phyloP scores from a whole-genome alignment of 2,888 invertebrate species.

The Dasysyrphus albostriatus region DNA sequence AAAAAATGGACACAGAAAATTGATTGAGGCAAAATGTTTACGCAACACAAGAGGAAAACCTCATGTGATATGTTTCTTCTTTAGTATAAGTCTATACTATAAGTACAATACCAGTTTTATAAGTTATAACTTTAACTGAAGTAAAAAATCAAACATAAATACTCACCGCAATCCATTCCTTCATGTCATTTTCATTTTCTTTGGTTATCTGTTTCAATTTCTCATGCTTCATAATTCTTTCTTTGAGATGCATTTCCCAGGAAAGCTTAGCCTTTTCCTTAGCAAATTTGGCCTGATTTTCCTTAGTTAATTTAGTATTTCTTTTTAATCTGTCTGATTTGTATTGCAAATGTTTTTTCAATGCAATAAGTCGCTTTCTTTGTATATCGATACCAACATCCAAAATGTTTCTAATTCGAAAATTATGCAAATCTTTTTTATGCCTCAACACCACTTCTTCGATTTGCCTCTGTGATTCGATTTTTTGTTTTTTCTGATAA shows the following conservation, averaged over 20 bases:
- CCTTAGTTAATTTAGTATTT: slow-evolving; percentile 77
- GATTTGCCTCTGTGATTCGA: slow-evolving; percentile 77
- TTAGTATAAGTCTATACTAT: too few relatives aligned
- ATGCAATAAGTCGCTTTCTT: slow-evolving; percentile 80
- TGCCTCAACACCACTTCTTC: slow-evolving; percentile 77
- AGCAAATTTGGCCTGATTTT: slow-evolving; percentile 34
- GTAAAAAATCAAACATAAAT: too few relatives aligned
- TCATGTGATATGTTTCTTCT: too few relatives aligned
- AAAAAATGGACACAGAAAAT: too few relatives aligned
- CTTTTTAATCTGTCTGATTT: slow-evolving; percentile 80
- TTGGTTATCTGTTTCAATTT: slow-evolving; percentile 75
- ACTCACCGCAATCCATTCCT: slow-evolving; percentile 78
- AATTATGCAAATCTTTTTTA: slow-evolving; percentile 79
- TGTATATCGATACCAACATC: slow-evolving; percentile 79
- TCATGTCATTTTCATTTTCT: slow-evolving; percentile 74
- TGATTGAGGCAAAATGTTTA: too few relatives aligned
- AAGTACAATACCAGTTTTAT: too few relatives aligned
- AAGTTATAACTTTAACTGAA: too few relatives aligned
- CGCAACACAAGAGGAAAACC: too few relatives aligned
- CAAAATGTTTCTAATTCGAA: slow-evolving; percentile 78
- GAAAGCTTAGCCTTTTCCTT: slow-evolving; percentile 79
- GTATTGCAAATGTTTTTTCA: slow-evolving; percentile 81
- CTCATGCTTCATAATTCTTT: slow-evolving; percentile 79
- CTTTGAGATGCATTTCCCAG: slow-evolving; percentile 80
- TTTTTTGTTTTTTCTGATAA: slow-evolving; percentile 77